Evolutionary conservation across 2,888 invertebrate genomes (phyloP), one percentile per base, ranked within the genome.

Genomic region (Drosophila yooni): DNA sequence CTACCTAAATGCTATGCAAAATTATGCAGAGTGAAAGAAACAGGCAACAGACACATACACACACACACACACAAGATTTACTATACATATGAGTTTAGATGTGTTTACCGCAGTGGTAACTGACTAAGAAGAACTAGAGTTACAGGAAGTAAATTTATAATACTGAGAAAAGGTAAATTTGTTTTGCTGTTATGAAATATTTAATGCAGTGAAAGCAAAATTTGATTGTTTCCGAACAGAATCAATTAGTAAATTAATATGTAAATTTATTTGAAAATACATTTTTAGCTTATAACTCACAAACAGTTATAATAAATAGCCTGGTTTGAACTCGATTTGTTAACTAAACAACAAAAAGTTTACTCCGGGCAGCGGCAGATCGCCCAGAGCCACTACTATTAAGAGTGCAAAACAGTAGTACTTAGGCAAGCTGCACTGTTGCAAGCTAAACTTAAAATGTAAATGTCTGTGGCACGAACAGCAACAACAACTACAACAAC

Each of bases 21-120:
- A 91, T 76, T 91, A 91, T 91, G 88, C 88, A 89, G 83, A 88
- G 90, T 88, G 90, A 90, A 90, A 88, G 85, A 86, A 86, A 75
- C 76, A 50, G 75, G 73, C 76, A 78, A 68, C 75, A 73, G 83
- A 63, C 69, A 81, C 48, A 79, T 65, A 87, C 50, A 76, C 71
- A 89, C 33, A 79, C 74, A 88, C 38, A 78, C 71, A 88, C 8
- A 64, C 70, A 89, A 88, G 72, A 85, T 73, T 88, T 89, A 84
- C 90, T 68, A 70, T 58, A 81, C 60, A 77, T 74, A 70, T 77
- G 74, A 31, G 59, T 40, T 50, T 67, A 70, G 63, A 74, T 81
- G 62, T 65, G 59, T 38, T 70, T 62, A n/a, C 51, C 58, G 79
- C 90, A 89, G 83, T 89, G 18, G 2, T 21, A 31, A 50, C 34